Evolutionary conservation across 2,888 invertebrate species (phyloP).

Genomic region (Pemphredon lugubris): DNA sequence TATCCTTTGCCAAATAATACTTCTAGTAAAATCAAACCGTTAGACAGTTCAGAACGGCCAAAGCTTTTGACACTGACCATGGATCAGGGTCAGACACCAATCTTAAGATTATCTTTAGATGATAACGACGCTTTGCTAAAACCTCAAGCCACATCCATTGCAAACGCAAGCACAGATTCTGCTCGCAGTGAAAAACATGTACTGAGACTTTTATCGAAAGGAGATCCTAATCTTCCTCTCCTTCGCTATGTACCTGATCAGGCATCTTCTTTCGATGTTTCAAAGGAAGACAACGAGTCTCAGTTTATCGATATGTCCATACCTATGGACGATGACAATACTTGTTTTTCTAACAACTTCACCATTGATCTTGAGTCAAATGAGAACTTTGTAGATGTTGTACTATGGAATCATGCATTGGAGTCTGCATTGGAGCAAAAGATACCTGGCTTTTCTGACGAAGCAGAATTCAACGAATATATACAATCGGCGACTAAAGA

Average conservation of each 20-base stretch:
- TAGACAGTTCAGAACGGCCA: constrained; percentile 64
- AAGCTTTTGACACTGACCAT: constrained; percentile 70
- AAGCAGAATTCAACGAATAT: constrained; percentile 60
- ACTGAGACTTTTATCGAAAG: constrained; percentile 68
- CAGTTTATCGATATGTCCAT: constrained; percentile 6
- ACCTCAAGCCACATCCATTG: not conserved
- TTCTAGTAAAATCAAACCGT: constrained; percentile 59
- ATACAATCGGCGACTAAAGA: constrained; percentile 54
- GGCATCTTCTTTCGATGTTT: constrained; percentile 21
- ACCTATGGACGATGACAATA: constrained; percentile 28
- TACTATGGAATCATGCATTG: constrained; percentile 74
- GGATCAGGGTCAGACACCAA: constrained; percentile 69
- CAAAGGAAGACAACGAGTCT: constrained; percentile 14
- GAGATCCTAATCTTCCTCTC: constrained; percentile 65
- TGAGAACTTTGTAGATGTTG: constrained; percentile 65
- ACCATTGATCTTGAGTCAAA: constrained; percentile 41
- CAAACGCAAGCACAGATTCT: constrained; percentile 27
- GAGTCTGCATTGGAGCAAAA: constrained; percentile 73
- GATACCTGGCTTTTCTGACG: constrained; percentile 65
- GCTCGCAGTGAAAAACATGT: constrained; percentile 63
- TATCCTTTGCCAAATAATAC: constrained; percentile 52
- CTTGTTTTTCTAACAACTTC: constrained; percentile 62
- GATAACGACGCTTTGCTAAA: constrained; percentile 18
- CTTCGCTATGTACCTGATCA: constrained; percentile 70
- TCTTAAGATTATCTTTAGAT: constrained; percentile 74